phyloP scores from a whole-genome alignment of 2,797 vertebrate genomes.

The Meda fulgida region DNA sequence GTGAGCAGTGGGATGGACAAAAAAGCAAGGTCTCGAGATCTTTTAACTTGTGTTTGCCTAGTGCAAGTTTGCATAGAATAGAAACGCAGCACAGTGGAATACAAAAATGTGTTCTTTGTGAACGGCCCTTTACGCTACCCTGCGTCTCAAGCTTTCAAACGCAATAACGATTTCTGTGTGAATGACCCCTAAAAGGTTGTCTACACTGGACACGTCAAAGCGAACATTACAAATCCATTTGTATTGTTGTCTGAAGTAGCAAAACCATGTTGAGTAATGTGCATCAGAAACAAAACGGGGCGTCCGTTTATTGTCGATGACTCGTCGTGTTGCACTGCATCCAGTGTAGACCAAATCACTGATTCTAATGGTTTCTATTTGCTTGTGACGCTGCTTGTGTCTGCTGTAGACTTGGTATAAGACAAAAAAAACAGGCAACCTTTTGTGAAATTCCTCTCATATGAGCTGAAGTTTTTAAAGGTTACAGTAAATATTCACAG shows the following conservation, averaged over 20 bases:
- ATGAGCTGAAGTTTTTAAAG: neutral
- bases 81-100: neutral
- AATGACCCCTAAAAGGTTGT: neutral
- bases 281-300: neutral
- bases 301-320: neutral
- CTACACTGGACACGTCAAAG: neutral
- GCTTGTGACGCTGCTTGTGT: neutral
- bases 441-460: neutral
- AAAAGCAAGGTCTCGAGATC: neutral
- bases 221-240: neutral
- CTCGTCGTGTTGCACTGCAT: neutral
- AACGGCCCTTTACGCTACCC: neutral
- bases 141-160: neutral
- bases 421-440: conserved; percentile 4
- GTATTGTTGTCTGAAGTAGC: neutral
- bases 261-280: neutral
- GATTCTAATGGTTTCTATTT: neutral
- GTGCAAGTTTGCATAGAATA: neutral
- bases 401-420: neutral
- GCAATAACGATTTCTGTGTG: neutral
- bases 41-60: neutral
- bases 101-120: neutral
- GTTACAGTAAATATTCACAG: conserved; percentile 8
- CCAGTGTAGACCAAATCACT: neutral
- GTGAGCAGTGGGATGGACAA: neutral